Conservation (phyloP, 2,888 invertebrate species). For the Apotomis turbidana region DNA sequence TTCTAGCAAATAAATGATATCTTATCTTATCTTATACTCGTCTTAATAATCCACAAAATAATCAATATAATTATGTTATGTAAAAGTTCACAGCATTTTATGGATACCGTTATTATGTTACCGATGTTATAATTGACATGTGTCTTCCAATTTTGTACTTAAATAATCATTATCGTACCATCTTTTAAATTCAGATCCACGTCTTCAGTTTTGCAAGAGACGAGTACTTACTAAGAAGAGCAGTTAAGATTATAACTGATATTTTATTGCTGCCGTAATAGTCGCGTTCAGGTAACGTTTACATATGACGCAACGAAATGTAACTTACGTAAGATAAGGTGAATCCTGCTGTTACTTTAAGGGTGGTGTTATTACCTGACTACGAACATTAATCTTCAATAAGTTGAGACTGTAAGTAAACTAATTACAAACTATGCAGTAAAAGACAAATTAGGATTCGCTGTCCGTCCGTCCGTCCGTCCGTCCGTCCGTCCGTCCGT, state of each 20-base stretch:
- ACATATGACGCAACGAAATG: constrained; percentile 9
- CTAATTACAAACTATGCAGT: background rate
- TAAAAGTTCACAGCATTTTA: background rate
- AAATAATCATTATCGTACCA: constrained; percentile 7
- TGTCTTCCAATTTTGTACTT: constrained; percentile 15
- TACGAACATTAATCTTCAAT: background rate
- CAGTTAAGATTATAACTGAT: constrained; percentile 30
- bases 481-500: too few species aligned
- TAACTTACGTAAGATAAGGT: constrained; percentile 22
- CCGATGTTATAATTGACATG: constrained; percentile 17
- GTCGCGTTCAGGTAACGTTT: constrained; percentile 15
- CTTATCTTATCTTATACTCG: background rate
- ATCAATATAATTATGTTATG: background rate
- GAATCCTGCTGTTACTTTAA: constrained; percentile 13
- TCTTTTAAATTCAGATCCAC: constrained; percentile 8
- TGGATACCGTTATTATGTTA: background rate
- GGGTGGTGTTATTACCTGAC: background rate
- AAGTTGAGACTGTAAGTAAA: background rate
- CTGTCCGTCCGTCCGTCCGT: too few species aligned
- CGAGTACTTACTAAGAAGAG: constrained; percentile 16
- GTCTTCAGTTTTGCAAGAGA: constrained; percentile 29
- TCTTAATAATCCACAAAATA: background rate
- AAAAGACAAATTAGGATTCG: too few species aligned
- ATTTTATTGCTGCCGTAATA: constrained; percentile 33
- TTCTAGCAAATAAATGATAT: too few species aligned